Base-by-base conservation (phyloP, 1,140 invertebrate species). In the Cheumatopsyche charites region DNA sequence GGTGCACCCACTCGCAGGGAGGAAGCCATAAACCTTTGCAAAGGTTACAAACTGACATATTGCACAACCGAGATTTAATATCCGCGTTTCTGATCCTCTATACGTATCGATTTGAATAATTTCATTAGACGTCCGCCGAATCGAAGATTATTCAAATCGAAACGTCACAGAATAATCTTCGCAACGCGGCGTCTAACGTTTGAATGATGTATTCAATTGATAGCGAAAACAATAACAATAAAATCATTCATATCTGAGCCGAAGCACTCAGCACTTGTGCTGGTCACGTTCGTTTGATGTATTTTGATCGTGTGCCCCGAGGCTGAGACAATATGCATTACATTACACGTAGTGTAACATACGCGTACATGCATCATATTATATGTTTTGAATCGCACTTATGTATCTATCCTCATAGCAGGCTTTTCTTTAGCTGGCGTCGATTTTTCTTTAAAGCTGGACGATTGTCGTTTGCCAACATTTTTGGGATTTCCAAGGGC, bases 401-500 rank as follows among this genome's bases (percentile, higher is more conserved):
- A 7, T 42, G 41, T 42, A 42, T 42, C 12, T 17, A 13, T 17
- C 9, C 3, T 36, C 9, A 9, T 36, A 4, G 9, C 9, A 4
- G 9, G 9, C 29, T 3, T 36, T 36, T 36, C 29, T 36, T 36
- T 36, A 4, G 29, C 9, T 9, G 29, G 29, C n/a, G 29, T 36
- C 29, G 29, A 36, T 36, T 36, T 3, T 36, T 36, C 9, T 36
- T 4, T 36, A 36, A 36, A 4, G 29, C 29, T 62, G 58, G 29
- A 62, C 17, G 29, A 29, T 62, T 58, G 45, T 67, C 58, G 71
- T 70, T 76, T 73, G 75, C 75, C 70, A 63, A 69, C 75, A 76
- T 72, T 76, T 76, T 76, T 76, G 75, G 75, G 75, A 76, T 76
- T 76, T 76, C 75, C 72, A 76, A 76, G 75, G 75, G 75, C 75